Evolutionary conservation across 2,888 invertebrate genomes (phyloP), one percentile per base, ranked within the genome.

Genomic region (Dermolepida albohirtum): DNA sequence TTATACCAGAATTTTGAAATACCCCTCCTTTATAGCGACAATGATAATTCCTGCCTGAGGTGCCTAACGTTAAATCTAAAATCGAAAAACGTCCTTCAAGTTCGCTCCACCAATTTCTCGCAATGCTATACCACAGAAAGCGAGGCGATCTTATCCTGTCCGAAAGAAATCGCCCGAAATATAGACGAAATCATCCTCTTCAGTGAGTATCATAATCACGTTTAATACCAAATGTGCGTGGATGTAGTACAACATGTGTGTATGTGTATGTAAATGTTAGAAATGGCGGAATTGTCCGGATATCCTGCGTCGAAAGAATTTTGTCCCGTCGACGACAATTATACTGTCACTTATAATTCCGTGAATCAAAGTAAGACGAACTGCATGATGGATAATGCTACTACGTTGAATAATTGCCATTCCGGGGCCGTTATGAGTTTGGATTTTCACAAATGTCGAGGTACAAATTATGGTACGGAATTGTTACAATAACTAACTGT

Each of bases 261-360:
- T 47, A 67, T 71, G 63, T 68, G 69, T 67, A n/a, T 52, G 34
- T 8, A 2, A 12, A 17, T 14, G 17, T 10, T 75, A 88, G 87
- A 88, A 80, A 86, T 84, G 11, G 85, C 83, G 76, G 87, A 87
- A 70, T 79, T 84, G 44, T 85, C 84, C 51, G 87, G 86, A 1
- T 78, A 80, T 47, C 79, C 83, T 39, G 85, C 87, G 39, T 82
- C 84, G 44, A 86, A 87, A 71, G 87, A 88, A 74, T 89, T 87
- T 76, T 90, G 90, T 70, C 89, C 90, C 11, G 85, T 90, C 68
- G 87, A 86, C 69, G 89, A 89, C 5, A 85, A 85, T 70, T 90
- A 86, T 79, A 85, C 85, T 68, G 86, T 89, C 73, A 86, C 84
- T 14, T 88, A 89, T 77, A 85, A 84, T 71, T 78, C 85, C 12